A percentile compares a stretch with the other conserved stretches of the same genome.
Conservation (phyloP, 92 coral and sea anemone genomes). For the Porites rus region DNA sequence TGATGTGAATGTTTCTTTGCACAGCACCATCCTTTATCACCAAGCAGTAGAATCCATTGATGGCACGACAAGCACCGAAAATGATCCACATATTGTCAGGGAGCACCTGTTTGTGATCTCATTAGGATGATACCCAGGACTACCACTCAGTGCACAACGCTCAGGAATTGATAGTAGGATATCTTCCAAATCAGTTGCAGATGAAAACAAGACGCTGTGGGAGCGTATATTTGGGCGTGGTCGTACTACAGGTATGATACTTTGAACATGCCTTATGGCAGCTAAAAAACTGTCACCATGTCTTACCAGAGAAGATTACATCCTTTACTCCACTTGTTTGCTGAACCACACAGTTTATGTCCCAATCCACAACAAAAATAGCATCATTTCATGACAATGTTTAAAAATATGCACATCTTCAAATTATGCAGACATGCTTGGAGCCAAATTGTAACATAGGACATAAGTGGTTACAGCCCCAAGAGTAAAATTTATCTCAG, state of each 20-base stretch:
- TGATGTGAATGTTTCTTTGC: constrained; percentile 48
- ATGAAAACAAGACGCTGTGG: constrained; percentile 8
- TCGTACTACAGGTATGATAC: too few species aligned
- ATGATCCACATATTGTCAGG: constrained; percentile 36
- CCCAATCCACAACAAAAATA: neutral
- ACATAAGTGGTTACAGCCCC: too few species aligned
- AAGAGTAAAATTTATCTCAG: too few species aligned
- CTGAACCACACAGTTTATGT: too few species aligned
- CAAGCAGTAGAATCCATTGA: constrained; percentile 42
- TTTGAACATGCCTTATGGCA: too few species aligned
- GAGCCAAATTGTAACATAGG: too few species aligned
- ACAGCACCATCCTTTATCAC: constrained; percentile 43
- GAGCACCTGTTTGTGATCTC: constrained; percentile 60
- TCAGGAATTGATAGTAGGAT: constrained; percentile 27
- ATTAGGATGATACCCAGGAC: constrained; percentile 50
- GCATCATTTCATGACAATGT: too few species aligned
- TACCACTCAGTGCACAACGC: constrained; percentile 46
- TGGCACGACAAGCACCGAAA: constrained; percentile 39
- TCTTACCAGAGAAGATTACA: neutral
- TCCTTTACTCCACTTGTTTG: neutral
- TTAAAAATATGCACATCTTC: too few species aligned
- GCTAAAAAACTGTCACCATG: too few species aligned
- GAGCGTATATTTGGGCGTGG: too few species aligned
- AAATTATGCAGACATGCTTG: too few species aligned
- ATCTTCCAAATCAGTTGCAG: constrained; percentile 25